A percentile compares a stretch with the other conserved stretches of the same genome.
Conservation (phyloP, 2,888 invertebrate genomes). For the Hermaeophaga mercurialis region DNA sequence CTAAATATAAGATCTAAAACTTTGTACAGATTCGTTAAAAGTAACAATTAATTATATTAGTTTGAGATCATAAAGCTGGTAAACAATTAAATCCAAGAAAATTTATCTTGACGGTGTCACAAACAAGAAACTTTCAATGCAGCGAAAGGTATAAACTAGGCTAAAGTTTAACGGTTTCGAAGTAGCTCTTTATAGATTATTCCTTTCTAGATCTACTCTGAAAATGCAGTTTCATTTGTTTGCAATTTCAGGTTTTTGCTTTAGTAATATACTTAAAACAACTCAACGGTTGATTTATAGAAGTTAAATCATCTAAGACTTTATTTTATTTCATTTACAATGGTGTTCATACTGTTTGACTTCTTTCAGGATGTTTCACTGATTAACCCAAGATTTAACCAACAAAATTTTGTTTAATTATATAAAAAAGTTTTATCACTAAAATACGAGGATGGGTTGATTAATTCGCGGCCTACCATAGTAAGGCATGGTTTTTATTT, state of each 20-base stretch:
- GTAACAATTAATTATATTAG: background rate
- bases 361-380: too few relatives aligned
- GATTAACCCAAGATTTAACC: too few relatives aligned
- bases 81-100: background rate
- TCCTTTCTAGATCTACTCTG: background rate
- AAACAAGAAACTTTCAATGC: background rate
- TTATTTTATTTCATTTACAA: too few relatives aligned
- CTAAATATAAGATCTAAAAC: background rate
- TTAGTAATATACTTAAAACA: background rate
- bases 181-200: background rate
- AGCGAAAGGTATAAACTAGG: background rate
- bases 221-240: background rate
- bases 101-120: background rate
- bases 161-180: background rate
- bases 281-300: too few relatives aligned
- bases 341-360: too few relatives aligned
- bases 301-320: too few relatives aligned
- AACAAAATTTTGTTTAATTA: too few relatives aligned
- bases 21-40: background rate
- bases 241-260: background rate
- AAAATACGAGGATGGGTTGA: too few relatives aligned
- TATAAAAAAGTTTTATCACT: too few relatives aligned
- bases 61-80: background rate
- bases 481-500: too few relatives aligned
- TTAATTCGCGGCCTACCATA: too few relatives aligned